Conservation (phyloP, 64 coral and sea anemone genomes). For the Porites lutea region DNA sequence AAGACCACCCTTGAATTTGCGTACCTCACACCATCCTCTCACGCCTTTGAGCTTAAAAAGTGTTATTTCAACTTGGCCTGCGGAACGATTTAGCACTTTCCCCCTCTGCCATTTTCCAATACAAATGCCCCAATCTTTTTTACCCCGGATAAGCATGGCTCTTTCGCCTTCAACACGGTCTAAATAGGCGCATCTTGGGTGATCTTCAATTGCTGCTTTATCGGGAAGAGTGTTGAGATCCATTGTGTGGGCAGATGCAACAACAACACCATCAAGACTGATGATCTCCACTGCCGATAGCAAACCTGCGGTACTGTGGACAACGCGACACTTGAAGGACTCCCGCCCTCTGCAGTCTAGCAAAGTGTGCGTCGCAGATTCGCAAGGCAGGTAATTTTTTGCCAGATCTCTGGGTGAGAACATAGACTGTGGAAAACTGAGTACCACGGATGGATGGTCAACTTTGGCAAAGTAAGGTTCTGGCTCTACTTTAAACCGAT, state of each 20-base stretch:
- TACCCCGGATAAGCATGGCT: conserved; percentile 61
- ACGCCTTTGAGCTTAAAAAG: conserved; percentile 6
- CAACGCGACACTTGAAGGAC: conserved; percentile 45
- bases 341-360: conserved; percentile 25
- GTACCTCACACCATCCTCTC: conserved; percentile 34
- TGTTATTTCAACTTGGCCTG: conserved; percentile 4
- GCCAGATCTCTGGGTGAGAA: background rate
- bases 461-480: background rate
- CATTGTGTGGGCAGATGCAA: conserved; percentile 4
- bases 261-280: background rate
- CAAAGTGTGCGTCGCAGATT: conserved; percentile 21
- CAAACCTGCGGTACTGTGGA: conserved; percentile 5
- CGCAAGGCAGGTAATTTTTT: conserved; percentile 4
- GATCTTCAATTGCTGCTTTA: background rate
- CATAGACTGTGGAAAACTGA: conserved; percentile 23
- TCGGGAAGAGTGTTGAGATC: conserved; percentile 15
- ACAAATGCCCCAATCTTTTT: conserved; percentile 58
- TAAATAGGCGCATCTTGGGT: background rate
- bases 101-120: conserved; percentile 3
- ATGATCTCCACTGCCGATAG: conserved; percentile 54
- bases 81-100: background rate
- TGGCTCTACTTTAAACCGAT: background rate
- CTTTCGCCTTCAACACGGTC: background rate
- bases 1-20: conserved; percentile 25
- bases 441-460: background rate